Conservation (phyloP, 2,888 invertebrate genomes). For the Lasioglossum marginatum region DNA sequence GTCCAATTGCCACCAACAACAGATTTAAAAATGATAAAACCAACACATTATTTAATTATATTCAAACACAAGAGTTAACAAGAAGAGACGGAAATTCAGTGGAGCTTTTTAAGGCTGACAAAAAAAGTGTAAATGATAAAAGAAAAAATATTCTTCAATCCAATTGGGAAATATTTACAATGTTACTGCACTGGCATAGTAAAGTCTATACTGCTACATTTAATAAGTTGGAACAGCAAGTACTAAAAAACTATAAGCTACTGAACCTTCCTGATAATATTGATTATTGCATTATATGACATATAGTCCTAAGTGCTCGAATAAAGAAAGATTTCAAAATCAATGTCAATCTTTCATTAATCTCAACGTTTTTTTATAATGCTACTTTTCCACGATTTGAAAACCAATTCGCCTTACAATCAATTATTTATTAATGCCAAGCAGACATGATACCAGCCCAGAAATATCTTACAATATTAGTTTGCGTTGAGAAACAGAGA, state of each 20-base stretch:
- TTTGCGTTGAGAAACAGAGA: slow-evolving; percentile 6
- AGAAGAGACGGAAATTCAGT: slow-evolving; percentile 21
- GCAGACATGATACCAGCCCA: background rate
- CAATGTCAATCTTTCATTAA: background rate
- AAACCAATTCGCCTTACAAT: background rate
- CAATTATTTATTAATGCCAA: background rate
- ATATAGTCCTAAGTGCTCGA: slow-evolving; percentile 53
- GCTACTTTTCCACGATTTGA: too few relatives aligned
- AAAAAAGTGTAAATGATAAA: background rate
- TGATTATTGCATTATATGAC: slow-evolving; percentile 45
- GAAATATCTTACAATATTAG: background rate
- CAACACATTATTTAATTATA: slow-evolving; percentile 46
- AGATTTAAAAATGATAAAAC: slow-evolving; percentile 61
- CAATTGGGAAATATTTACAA: slow-evolving; percentile 20
- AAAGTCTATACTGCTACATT: slow-evolving; percentile 24
- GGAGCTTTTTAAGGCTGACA: slow-evolving; percentile 18
- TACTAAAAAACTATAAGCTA: slow-evolving; percentile 14
- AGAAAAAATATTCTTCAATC: slow-evolving; percentile 25
- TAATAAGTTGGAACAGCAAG: slow-evolving; percentile 28
- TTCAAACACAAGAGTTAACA: slow-evolving; percentile 30
- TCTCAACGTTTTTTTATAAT: background rate
- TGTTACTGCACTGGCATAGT: slow-evolving; percentile 34
- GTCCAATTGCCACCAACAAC: slow-evolving; percentile 62
- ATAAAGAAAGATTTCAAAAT: slow-evolving; percentile 46
- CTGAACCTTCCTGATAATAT: slow-evolving; percentile 31